These are phyloP conservation scores for Acanthurus leucopareius DNA, from an alignment of 2,797 vertebrate species.

Conservation along the genomic window DNA sequence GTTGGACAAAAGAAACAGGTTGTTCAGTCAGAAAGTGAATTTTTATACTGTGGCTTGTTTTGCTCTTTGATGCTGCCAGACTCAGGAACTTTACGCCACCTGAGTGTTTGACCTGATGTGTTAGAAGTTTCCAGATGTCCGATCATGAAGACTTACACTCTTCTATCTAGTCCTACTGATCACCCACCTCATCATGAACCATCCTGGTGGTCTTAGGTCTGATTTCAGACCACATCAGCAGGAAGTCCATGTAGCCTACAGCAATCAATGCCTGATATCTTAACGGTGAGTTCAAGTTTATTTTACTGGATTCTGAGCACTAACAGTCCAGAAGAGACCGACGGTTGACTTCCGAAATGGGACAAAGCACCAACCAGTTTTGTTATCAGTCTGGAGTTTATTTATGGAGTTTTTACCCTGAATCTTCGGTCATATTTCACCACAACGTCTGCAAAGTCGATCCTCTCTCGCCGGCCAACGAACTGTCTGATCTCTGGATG, in stretches of 20 bases:
- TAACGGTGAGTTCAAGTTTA: too few relatives aligned
- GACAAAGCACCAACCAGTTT: too few relatives aligned
- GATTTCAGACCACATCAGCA: too few relatives aligned
- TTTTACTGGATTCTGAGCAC: neutral
- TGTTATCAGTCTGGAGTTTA: neutral
- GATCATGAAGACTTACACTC: too few relatives aligned
- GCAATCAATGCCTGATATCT: neutral
- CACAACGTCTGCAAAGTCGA: conserved; percentile 89
- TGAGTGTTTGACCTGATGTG: too few relatives aligned
- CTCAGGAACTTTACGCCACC: too few relatives aligned
- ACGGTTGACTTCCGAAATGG: neutral
- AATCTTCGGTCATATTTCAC: conserved; percentile 88
- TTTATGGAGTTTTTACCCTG: conserved; percentile 73
- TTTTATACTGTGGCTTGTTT: neutral
- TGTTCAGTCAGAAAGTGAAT: neutral
- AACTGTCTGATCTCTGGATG: conserved; percentile 88
- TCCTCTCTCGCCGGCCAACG: conserved; percentile 87
- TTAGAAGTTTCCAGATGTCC: too few relatives aligned
- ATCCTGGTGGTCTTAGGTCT: too few relatives aligned
- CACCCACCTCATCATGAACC: too few relatives aligned
- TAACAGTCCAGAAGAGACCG: neutral
- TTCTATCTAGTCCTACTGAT: too few relatives aligned
- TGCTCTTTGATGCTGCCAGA: too few relatives aligned
- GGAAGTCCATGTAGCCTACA: too few relatives aligned
- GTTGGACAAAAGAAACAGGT: conserved; percentile 21